phyloP scores from a whole-genome alignment of 1,140 invertebrate genomes.

The Akabosia matsudoensis region DNA sequence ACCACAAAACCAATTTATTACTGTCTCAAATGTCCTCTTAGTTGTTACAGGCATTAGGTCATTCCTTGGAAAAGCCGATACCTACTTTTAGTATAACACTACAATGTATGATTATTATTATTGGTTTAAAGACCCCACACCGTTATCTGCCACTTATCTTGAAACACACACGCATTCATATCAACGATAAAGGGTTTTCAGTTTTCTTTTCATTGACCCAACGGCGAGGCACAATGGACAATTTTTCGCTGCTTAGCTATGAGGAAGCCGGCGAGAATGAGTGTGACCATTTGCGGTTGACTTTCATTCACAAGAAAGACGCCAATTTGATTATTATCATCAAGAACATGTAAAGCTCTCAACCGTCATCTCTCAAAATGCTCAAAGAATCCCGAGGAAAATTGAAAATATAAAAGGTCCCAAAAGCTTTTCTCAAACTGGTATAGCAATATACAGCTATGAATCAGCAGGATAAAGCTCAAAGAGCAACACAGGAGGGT shows the following conservation, averaged over 20 bases:
- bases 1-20: conserved; percentile 17
- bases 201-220: conserved; percentile 5
- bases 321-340: background rate
- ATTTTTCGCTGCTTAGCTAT: background rate
- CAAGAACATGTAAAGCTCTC: background rate
- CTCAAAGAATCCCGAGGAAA: background rate
- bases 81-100: background rate
- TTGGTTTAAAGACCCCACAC: background rate
- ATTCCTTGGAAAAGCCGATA: background rate
- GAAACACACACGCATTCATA: background rate
- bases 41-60: background rate
- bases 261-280: background rate
- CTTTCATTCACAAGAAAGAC: background rate
- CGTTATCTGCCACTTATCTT: conserved; percentile 8
- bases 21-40: conserved; percentile 1
- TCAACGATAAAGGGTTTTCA: background rate
- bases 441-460: too few species aligned
- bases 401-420: conserved; percentile 16
- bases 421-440: too few species aligned
- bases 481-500: background rate
- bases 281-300: conserved; percentile 8
- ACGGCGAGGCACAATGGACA: background rate
- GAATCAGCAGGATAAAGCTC: background rate
- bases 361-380: background rate
- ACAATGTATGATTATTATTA: conserved; percentile 8